phyloP scores from a whole-genome alignment of 2,888 invertebrate genomes.

The Elegia similella region DNA sequence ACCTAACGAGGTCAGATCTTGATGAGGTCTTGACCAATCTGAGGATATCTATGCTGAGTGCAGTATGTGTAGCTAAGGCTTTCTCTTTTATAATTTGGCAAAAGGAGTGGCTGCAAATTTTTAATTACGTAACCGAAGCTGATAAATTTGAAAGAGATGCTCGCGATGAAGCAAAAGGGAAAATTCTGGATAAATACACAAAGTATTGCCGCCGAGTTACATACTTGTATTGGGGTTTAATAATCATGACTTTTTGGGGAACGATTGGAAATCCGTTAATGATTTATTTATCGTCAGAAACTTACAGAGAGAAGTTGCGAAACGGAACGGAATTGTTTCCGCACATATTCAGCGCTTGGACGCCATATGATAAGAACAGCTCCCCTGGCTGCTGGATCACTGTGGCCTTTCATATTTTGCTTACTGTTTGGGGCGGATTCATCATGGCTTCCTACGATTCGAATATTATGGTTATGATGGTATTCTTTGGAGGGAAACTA shows the following conservation, averaged over 20 bases:
- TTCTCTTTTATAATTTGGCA: slow-evolving; percentile 61
- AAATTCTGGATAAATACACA: slow-evolving; percentile 54
- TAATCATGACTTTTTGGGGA: slow-evolving; percentile 52
- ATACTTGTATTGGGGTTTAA: slow-evolving; percentile 61
- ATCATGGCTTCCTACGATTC: slow-evolving; percentile 60
- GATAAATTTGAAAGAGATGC: slow-evolving; percentile 57
- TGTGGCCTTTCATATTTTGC: slow-evolving; percentile 47
- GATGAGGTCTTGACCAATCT: slow-evolving; percentile 60
- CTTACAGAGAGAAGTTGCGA: slow-evolving; percentile 45
- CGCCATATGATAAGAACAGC: slow-evolving; percentile 61
- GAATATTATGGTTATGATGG: slow-evolving; percentile 53
- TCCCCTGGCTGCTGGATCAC: slow-evolving; percentile 62
- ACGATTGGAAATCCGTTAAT: slow-evolving; percentile 49
- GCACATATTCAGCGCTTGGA: slow-evolving; percentile 69
- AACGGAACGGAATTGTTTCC: slow-evolving; percentile 60
- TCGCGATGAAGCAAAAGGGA: slow-evolving; percentile 35
- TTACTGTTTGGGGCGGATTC: slow-evolving; percentile 53
- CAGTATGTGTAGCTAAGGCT: slow-evolving; percentile 56
- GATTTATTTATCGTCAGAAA: slow-evolving; percentile 45
- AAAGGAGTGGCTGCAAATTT: slow-evolving; percentile 49
- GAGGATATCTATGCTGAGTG: slow-evolving; percentile 65
- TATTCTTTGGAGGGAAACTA: slow-evolving; percentile 64
- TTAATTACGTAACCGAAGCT: slow-evolving; percentile 57
- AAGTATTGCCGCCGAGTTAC: slow-evolving; percentile 56
- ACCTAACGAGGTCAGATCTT: slow-evolving; percentile 54